Conservation (phyloP, 2,888 invertebrate species). For the Melipona beecheii region DNA sequence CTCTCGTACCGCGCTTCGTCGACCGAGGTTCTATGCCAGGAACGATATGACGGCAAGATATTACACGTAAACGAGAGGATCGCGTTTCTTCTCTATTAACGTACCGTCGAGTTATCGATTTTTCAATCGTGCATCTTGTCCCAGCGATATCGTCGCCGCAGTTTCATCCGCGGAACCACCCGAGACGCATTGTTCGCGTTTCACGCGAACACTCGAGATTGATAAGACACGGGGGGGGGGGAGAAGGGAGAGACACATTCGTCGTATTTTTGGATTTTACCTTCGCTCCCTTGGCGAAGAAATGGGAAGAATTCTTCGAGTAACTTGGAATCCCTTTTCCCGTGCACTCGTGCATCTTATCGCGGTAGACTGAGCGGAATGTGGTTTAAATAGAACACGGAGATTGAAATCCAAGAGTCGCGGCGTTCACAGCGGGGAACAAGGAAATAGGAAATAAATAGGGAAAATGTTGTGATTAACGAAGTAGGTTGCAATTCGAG, state of each 20-base stretch:
- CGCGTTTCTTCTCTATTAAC: slow-evolving; percentile 14
- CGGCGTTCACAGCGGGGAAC: background rate
- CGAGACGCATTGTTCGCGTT: slow-evolving; percentile 21
- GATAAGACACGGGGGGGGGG: slow-evolving; percentile 15
- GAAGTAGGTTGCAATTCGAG: background rate
- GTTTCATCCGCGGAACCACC: background rate
- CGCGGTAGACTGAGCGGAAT: background rate
- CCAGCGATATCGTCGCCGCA: slow-evolving; percentile 21
- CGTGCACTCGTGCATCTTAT: background rate
- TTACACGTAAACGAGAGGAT: background rate
- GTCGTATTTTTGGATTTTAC: background rate
- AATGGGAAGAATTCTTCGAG: background rate
- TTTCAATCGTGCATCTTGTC: slow-evolving; percentile 30
- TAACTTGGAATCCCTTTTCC: background rate
- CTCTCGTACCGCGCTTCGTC: too few relatives aligned
- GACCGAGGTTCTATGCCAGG: background rate
- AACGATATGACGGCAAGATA: background rate
- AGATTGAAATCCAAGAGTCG: background rate
- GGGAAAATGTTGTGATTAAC: background rate
- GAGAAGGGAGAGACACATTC: background rate
- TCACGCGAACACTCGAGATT: slow-evolving; percentile 16
- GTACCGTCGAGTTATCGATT: slow-evolving; percentile 42
- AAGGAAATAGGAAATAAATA: background rate
- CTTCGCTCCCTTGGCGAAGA: background rate
- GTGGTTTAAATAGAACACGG: slow-evolving; percentile 6